These are phyloP conservation scores for Blastobasis lacticolella DNA, from an alignment of 2,888 invertebrate species.

Conservation along the genomic window DNA sequence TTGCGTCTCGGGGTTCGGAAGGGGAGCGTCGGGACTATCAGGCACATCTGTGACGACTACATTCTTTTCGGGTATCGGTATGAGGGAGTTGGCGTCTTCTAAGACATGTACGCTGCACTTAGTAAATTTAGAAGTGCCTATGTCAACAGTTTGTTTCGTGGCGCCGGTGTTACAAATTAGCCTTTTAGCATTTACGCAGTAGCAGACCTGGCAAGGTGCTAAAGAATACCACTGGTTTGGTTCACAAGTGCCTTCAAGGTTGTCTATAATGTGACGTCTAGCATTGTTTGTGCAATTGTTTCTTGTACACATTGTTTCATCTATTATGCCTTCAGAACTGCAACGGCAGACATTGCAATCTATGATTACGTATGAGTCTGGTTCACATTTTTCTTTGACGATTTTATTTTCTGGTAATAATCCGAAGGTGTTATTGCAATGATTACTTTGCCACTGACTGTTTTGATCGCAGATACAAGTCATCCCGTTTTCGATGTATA, in stretches of 20 bases:
- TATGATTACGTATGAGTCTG: conserved; percentile 30
- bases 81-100: conserved; percentile 29
- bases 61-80: conserved; percentile 12
- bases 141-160: conserved; percentile 19
- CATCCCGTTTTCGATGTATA: conserved; percentile 28
- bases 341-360: conserved; percentile 53
- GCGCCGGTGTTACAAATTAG: conserved; percentile 42
- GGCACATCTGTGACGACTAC: no score
- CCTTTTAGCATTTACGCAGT: conserved; percentile 39
- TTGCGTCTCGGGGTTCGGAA: no score
- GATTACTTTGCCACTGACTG: conserved; percentile 40
- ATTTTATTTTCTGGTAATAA: conserved; percentile 15
- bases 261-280: conserved; percentile 6
- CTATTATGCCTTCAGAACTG: conserved; percentile 29
- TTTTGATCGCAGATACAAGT: conserved; percentile 39
- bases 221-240: conserved; percentile 46
- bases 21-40: no score
- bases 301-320: conserved; percentile 37
- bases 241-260: conserved; percentile 34
- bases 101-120: conserved; percentile 37
- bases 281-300: conserved; percentile 28
- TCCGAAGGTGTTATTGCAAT: conserved; percentile 27
- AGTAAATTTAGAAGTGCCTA: conserved; percentile 37
- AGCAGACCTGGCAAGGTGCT: conserved; percentile 51
- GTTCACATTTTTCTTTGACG: conserved; percentile 26